These are phyloP conservation scores for Thymelicus lineola DNA, from an alignment of 2,888 invertebrate genomes.

Conservation along the genomic window DNA sequence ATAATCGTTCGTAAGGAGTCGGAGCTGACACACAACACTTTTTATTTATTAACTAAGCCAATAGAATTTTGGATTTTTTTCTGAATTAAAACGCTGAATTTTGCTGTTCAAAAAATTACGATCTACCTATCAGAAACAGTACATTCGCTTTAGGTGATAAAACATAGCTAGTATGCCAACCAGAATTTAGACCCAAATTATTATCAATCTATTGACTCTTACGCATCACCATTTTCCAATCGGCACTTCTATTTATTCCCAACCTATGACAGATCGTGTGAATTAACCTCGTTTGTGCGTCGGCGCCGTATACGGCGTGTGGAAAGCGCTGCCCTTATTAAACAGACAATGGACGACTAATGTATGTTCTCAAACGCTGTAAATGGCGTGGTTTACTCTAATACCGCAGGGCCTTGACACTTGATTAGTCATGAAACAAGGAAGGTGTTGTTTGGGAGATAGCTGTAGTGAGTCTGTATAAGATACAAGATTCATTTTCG, in stretches of 20 bases:
- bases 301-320: conserved; percentile 59
- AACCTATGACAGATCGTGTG: conserved; percentile 53
- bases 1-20: too few species aligned
- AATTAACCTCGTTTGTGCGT: conserved; percentile 63
- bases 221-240: background rate
- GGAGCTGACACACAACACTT: too few species aligned
- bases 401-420: conserved; percentile 38
- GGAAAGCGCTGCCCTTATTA: conserved; percentile 66
- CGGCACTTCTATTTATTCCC: conserved; percentile 23
- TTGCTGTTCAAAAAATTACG: too few species aligned
- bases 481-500: too few species aligned
- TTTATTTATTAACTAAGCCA: too few species aligned
- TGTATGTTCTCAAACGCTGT: conserved; percentile 45
- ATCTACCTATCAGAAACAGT: too few species aligned
- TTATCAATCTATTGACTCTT: background rate
- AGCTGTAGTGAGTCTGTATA: background rate
- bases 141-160: too few species aligned
- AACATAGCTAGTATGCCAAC: too few species aligned
- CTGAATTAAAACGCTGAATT: too few species aligned
- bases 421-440: conserved; percentile 42
- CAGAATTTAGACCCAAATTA: too few species aligned
- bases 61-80: too few species aligned
- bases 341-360: conserved; percentile 62
- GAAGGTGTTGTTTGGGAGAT: conserved; percentile 9
- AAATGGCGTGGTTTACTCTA: conserved; percentile 42